phyloP scores from a whole-genome alignment of 2,888 invertebrate genomes.

The Cabera pusaria region DNA sequence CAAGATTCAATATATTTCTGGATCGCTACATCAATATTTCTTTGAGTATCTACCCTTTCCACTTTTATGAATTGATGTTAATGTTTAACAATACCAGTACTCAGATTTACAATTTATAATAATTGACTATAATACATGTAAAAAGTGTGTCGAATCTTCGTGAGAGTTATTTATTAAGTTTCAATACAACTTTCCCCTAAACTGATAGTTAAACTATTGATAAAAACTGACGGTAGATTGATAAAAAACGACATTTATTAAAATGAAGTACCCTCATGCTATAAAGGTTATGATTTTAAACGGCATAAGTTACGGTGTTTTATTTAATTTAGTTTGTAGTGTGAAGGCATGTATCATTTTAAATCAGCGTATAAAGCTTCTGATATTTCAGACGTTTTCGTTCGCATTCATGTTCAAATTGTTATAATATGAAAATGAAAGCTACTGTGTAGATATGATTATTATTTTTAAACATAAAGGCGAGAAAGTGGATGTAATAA shows the following conservation, averaged over 20 bases:
- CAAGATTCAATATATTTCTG: no score
- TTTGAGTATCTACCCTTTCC: no score
- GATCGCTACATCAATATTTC: no score
- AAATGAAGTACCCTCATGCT: slow-evolving; percentile 67
- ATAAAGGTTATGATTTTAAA: slow-evolving; percentile 41
- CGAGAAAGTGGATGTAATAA: no score
- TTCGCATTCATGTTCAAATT: no score
- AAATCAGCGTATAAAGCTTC: no score
- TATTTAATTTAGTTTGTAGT: slow-evolving; percentile 19
- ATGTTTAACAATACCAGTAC: slow-evolving; percentile 34
- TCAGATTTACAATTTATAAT: slow-evolving; percentile 43
- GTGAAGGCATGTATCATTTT: slow-evolving; percentile 20
- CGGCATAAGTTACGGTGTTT: slow-evolving; percentile 23
- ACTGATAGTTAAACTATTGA: slow-evolving; percentile 44
- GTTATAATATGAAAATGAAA: no score
- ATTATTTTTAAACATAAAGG: no score
- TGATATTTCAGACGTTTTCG: no score
- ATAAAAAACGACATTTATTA: slow-evolving; percentile 57
- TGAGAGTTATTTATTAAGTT: slow-evolving; percentile 59
- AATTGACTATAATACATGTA: slow-evolving; percentile 62
- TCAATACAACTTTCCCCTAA: slow-evolving; percentile 32
- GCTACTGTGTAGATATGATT: no score
- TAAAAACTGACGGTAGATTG: slow-evolving; percentile 59
- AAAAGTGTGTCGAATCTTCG: slow-evolving; percentile 69
- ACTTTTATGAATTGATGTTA: slow-evolving; percentile 24